A percentile compares a stretch with the other conserved stretches of the same genome.
Evolutionary conservation across 2,113 vertebrate genomes (phyloP).

Genomic region (Enhydra lutris): DNA sequence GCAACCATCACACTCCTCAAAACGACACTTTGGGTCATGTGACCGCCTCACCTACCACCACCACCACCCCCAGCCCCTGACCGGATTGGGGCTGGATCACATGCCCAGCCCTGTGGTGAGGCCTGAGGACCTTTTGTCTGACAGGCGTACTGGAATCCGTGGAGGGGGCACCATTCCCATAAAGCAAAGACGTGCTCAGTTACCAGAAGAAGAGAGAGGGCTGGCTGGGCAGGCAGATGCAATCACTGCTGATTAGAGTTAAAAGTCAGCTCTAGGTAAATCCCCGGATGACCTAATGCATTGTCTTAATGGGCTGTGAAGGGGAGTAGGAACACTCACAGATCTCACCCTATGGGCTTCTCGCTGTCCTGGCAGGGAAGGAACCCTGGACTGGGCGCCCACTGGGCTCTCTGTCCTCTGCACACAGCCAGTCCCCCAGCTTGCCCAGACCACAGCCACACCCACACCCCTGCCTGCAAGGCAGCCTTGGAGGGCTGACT

Average conservation of each 20-base stretch:
- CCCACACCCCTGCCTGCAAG: neutral
- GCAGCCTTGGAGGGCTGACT: neutral
- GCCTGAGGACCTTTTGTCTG: conserved; percentile 19
- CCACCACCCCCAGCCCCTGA: neutral
- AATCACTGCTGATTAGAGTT: conserved; percentile 44
- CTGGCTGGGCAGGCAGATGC: conserved; percentile 1
- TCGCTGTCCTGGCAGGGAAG: neutral
- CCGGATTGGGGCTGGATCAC: neutral
- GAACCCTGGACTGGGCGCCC: neutral
- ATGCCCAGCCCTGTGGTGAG: neutral
- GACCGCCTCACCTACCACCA: neutral
- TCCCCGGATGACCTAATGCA: conserved; percentile 58
- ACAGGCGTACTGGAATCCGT: neutral
- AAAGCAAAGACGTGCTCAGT: conserved; percentile 41
- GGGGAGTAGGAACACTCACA: neutral
- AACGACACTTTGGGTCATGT: neutral
- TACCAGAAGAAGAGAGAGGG: conserved; percentile 58
- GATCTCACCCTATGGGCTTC: neutral
- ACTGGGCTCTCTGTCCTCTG: neutral
- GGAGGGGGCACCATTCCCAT: conserved; percentile 49
- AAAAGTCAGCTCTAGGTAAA: conserved; percentile 67
- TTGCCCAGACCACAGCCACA: neutral
- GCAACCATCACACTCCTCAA: neutral
- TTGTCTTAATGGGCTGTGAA: conserved; percentile 52
- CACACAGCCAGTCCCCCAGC: neutral